A percentile compares a stretch with the other conserved stretches of the same genome.
Conservation (phyloP, 2,888 invertebrate genomes). For the Thereva nobilitata region DNA sequence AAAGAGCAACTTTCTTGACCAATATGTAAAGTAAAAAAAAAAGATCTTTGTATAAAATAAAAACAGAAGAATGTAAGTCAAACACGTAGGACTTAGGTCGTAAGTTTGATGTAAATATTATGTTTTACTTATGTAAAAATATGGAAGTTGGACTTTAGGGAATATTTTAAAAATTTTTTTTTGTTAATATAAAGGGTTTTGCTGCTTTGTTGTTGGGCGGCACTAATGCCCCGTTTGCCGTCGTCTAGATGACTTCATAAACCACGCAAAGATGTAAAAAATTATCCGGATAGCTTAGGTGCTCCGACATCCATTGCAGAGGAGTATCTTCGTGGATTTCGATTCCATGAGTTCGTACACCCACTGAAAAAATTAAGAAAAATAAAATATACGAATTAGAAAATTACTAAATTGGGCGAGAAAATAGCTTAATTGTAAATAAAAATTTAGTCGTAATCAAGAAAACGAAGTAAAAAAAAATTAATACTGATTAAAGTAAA, state of each 20-base stretch:
- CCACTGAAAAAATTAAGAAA: constrained; percentile 66
- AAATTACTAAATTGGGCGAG: not conserved
- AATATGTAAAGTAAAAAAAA: too few species aligned
- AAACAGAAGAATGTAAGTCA: too few species aligned
- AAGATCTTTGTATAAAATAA: too few species aligned
- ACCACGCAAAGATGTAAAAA: constrained; percentile 85
- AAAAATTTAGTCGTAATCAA: too few species aligned
- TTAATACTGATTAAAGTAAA: too few species aligned
- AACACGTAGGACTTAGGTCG: too few species aligned
- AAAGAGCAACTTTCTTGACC: too few species aligned
- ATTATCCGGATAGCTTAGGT: constrained; percentile 97
- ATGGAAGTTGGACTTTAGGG: not conserved
- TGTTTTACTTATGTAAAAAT: too few species aligned
- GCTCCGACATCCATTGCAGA: constrained; percentile 96
- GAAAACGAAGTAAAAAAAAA: too few species aligned
- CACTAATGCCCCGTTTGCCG: not conserved
- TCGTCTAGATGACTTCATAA: constrained; percentile 48
- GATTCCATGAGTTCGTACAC: constrained; percentile 86
- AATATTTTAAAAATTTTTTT: not conserved
- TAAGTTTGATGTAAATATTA: too few species aligned
- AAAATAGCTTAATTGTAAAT: too few species aligned
- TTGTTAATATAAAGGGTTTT: not conserved
- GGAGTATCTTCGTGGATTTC: constrained; percentile 85
- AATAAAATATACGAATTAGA: not conserved
- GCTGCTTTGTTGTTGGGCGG: too few species aligned